Evolutionary conservation across 2,888 invertebrate genomes (phyloP).

Genomic region (Mesochorus sp.): DNA sequence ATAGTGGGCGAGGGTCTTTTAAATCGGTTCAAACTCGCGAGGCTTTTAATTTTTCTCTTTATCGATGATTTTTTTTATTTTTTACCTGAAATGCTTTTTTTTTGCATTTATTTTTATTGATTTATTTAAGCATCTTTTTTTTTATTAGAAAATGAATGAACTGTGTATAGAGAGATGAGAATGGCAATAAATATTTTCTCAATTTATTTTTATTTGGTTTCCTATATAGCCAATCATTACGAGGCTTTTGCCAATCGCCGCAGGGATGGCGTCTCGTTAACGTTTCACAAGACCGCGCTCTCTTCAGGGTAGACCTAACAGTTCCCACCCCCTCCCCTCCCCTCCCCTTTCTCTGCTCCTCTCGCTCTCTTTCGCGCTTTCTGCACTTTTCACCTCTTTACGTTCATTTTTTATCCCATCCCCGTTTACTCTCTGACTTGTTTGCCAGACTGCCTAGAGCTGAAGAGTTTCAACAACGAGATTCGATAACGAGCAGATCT

Average conservation of each 20-base stretch:
- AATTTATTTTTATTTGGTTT: not conserved
- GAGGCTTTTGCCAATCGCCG: slow-evolving; percentile 4
- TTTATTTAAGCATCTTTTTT: not conserved
- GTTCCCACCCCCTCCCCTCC: too few species aligned
- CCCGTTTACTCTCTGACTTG: not conserved
- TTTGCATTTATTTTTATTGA: not conserved
- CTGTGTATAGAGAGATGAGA: not conserved
- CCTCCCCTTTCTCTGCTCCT: too few species aligned
- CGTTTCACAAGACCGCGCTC: slow-evolving; percentile 22
- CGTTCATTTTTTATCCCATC: not conserved
- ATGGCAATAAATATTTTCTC: not conserved
- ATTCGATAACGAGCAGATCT: slow-evolving; percentile 41
- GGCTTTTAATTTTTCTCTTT: not conserved
- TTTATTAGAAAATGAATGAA: not conserved
- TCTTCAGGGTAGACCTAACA: not conserved
- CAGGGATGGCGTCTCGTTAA: slow-evolving; percentile 46
- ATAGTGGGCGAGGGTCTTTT: too few species aligned
- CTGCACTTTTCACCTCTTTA: slow-evolving; percentile 14
- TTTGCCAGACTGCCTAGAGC: not conserved
- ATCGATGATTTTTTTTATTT: too few species aligned
- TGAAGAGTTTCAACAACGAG: not conserved
- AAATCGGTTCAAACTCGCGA: not conserved
- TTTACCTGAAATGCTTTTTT: too few species aligned
- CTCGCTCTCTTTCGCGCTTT: too few species aligned
- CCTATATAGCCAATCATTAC: not conserved